Evolutionary conservation across 1,140 invertebrate genomes (phyloP), one percentile per base, ranked within the genome.

Genomic region (Drosophila biarmipes): DNA sequence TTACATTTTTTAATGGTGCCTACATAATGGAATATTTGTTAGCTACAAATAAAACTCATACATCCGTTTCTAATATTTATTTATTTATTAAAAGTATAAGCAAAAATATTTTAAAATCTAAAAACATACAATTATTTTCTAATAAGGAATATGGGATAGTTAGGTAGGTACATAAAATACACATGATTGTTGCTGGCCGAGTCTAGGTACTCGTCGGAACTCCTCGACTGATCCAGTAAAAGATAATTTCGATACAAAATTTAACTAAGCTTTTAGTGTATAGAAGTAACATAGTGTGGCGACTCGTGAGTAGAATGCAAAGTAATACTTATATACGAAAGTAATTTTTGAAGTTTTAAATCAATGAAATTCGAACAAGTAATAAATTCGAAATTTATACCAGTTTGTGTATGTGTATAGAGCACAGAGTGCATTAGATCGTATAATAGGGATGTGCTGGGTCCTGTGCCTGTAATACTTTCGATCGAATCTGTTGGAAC

Each of bases 371-470:
- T 85, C 58, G 63, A 80, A 78, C 37, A 73, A 51, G 14, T 34
- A 58, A 40, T 86, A 85, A 86, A 85, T 86, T 86, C 81, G 77
- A 85, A 80, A 38, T 53, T 34, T 61, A 45, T 31, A 42, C 7
- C 46, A 49, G 19, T 12, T 19, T 38, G 27, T 52, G 24, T 27
- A 24, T 45, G 17, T 34, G 24, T 56, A 67, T 59, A 24, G 52
- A 63, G 10, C 31, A 37, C 46, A 31, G 51, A 64, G 62, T 56
- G 54, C 43, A 69, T 63, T 24, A 53, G 31, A 21, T 53, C 12
- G 15, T 54, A 34, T n/a, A 49, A 61, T 45, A 55, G 6, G 48
- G 38, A 31, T 43, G 35, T n/a, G 40, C n/a, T 38, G 38, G 51
- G 29, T 35, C 27, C 35, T 78, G 78, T 78, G 78, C 29, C 55